phyloP scores from a whole-genome alignment of 64 coral and sea anemone species.

The Pachyseris speciosa region DNA sequence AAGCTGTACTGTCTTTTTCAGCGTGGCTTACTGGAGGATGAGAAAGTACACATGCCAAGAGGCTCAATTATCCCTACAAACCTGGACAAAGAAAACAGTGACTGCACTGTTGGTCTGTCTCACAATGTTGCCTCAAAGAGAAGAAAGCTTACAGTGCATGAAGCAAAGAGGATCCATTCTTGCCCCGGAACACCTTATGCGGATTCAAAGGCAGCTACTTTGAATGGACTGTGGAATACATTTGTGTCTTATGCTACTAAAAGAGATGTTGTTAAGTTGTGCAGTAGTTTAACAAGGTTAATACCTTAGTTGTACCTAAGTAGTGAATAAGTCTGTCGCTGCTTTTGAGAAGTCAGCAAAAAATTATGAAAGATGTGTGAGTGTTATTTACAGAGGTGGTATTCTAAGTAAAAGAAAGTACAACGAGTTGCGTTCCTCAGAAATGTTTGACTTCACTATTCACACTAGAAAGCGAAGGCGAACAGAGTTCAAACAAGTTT shows the following conservation, averaged over 20 bases:
- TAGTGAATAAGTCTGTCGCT: slow-evolving; percentile 66
- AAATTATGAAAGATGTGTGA: slow-evolving; percentile 69
- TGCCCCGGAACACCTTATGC: slow-evolving; percentile 33
- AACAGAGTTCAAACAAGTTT: slow-evolving; percentile 56
- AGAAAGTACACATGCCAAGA: slow-evolving; percentile 78
- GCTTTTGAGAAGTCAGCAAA: slow-evolving; percentile 68
- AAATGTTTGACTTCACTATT: slow-evolving; percentile 70
- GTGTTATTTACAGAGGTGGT: slow-evolving; percentile 64
- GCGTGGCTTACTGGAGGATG: slow-evolving; percentile 77
- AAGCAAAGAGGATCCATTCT: slow-evolving; percentile 71
- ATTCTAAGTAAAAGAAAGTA: slow-evolving; percentile 84
- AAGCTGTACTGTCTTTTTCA: slow-evolving; percentile 52
- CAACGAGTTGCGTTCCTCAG: slow-evolving; percentile 52
- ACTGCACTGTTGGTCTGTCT: slow-evolving; percentile 63
- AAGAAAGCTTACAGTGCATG: slow-evolving; percentile 66
- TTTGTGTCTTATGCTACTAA: slow-evolving; percentile 52
- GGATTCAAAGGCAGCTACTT: slow-evolving; percentile 36
- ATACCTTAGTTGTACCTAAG: slow-evolving; percentile 66
- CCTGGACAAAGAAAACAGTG: slow-evolving; percentile 75
- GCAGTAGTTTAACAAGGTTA: slow-evolving; percentile 68
- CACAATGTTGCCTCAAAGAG: slow-evolving; percentile 52
- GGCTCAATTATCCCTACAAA: slow-evolving; percentile 59
- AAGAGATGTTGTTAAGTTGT: slow-evolving; percentile 46
- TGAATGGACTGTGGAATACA: slow-evolving; percentile 74
- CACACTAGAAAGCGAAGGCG: slow-evolving; percentile 35